phyloP scores from a whole-genome alignment of 2,888 invertebrate species.

The Noctuana brunneofusca region DNA sequence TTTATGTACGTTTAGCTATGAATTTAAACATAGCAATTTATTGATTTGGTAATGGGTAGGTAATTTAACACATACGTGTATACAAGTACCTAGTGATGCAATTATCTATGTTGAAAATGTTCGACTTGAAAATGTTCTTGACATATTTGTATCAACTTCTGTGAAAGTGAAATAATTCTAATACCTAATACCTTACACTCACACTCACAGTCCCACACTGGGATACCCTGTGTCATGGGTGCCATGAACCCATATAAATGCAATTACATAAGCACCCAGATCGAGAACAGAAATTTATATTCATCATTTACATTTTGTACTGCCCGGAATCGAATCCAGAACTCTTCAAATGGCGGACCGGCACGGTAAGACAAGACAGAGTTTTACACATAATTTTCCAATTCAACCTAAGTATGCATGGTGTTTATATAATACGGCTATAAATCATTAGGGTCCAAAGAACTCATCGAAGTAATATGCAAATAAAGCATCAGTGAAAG shows the following conservation, averaged over 20 bases:
- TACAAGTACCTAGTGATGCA: background rate
- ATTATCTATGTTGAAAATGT: background rate
- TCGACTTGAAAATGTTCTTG: background rate
- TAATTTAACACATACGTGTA: background rate
- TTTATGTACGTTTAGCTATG: background rate
- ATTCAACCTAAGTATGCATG: background rate
- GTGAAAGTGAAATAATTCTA: too few species aligned
- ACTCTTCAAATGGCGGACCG: too few species aligned
- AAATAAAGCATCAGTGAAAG: slow-evolving; percentile 59
- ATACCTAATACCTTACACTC: too few species aligned
- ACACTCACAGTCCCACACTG: too few species aligned
- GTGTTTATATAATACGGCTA: slow-evolving; percentile 1
- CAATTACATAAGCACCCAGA: too few species aligned
- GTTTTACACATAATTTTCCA: slow-evolving; percentile 1
- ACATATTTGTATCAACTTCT: background rate
- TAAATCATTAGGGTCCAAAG: slow-evolving; percentile 9
- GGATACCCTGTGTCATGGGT: too few species aligned
- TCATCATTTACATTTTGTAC: too few species aligned
- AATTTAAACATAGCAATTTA: background rate
- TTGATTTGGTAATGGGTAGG: background rate
- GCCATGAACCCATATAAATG: too few species aligned
- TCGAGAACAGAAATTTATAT: too few species aligned
- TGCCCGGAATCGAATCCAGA: too few species aligned
- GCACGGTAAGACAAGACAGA: too few species aligned
- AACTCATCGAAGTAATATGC: slow-evolving; percentile 38